These are phyloP conservation scores for Cephus spinipes DNA, from an alignment of 2,888 invertebrate genomes.

Conservation along the genomic window DNA sequence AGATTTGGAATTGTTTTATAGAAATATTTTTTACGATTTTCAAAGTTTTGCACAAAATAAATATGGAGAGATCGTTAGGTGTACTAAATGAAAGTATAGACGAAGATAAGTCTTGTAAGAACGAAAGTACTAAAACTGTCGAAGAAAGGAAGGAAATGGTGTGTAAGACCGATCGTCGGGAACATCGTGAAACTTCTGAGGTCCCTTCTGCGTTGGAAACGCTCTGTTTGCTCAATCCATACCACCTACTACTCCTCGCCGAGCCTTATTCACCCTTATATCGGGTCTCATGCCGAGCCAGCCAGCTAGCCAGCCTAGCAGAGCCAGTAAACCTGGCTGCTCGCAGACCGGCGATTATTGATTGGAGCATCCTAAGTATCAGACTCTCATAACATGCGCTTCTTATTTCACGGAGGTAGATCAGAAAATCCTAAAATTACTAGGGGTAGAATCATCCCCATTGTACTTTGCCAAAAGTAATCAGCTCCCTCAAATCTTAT, in stretches of 20 bases:
- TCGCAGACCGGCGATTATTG: slow-evolving; percentile 31
- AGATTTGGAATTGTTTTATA: background rate
- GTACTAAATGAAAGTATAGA: background rate
- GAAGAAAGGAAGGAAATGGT: background rate
- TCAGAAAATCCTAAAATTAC: background rate
- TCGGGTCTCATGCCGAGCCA: background rate
- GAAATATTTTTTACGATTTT: background rate
- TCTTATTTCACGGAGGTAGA: slow-evolving; percentile 20
- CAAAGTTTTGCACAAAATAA: background rate
- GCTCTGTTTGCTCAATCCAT: slow-evolving; percentile 45
- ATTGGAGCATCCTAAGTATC: slow-evolving; percentile 39
- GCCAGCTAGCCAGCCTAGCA: background rate
- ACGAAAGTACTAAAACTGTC: background rate
- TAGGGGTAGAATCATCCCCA: background rate
- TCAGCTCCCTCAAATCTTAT: background rate
- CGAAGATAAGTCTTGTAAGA: background rate
- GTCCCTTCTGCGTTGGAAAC: slow-evolving; percentile 40
- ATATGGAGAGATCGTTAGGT: background rate
- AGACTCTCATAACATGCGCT: slow-evolving; percentile 32
- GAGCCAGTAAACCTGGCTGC: slow-evolving; percentile 31
- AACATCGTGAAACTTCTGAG: slow-evolving; percentile 10
- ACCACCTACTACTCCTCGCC: slow-evolving; percentile 29
- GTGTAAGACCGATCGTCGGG: background rate
- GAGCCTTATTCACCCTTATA: slow-evolving; percentile 31
- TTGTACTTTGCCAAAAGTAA: background rate